phyloP scores from a whole-genome alignment of 2,797 vertebrate genomes.

The Scyliorhinus canicula region DNA sequence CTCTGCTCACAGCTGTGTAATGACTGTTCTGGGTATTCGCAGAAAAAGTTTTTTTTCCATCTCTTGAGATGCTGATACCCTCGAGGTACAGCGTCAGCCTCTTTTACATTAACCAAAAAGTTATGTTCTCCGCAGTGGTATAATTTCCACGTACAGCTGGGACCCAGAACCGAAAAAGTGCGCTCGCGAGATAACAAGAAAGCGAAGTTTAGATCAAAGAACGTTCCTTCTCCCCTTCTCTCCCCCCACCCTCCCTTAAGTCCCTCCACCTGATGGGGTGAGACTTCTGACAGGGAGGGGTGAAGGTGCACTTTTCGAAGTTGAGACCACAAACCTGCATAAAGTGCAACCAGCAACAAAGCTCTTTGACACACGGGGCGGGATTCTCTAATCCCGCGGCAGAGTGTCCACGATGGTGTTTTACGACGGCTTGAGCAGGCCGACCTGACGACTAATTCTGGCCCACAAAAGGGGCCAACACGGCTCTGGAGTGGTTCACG shows the following conservation, averaged over 20 bases:
- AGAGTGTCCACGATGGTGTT: too few relatives aligned
- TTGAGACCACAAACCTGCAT: not conserved
- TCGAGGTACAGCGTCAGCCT: not conserved
- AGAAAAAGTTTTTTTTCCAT: slow-evolving; percentile 17
- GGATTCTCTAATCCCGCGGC: too few relatives aligned
- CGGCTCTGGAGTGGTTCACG: too few relatives aligned
- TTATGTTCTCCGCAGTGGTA: not conserved
- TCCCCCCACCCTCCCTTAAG: too few relatives aligned
- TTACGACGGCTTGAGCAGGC: too few relatives aligned
- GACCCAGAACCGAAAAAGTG: not conserved
- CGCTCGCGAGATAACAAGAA: not conserved
- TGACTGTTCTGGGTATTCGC: not conserved
- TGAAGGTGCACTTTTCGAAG: not conserved
- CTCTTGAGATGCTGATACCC: not conserved
- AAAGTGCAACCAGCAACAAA: not conserved
- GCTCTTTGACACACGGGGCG: not conserved
- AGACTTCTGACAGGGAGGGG: not conserved
- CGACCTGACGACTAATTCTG: too few relatives aligned
- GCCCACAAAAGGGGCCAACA: too few relatives aligned
- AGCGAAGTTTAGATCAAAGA: not conserved
- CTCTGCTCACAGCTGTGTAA: not conserved
- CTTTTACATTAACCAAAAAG: slow-evolving; percentile 23
- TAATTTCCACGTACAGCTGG: slow-evolving; percentile 19
- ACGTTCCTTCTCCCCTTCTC: slow-evolving; percentile 36
- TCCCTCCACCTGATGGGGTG: not conserved